Evolutionary conservation across 92 coral and sea anemone species (phyloP), one percentile per base, ranked within the genome.

Genomic region (Plumapathes pennacea): DNA sequence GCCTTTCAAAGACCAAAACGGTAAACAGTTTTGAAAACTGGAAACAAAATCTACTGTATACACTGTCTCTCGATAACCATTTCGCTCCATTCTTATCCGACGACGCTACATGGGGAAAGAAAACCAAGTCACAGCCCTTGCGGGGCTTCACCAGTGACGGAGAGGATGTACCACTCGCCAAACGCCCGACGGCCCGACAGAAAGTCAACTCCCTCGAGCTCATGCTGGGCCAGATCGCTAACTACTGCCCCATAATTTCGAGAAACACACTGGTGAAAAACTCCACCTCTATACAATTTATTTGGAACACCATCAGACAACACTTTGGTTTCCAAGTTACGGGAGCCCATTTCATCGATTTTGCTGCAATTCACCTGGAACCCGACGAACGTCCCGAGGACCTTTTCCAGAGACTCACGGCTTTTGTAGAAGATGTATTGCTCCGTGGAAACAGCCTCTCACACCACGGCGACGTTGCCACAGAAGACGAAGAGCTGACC

Each of bases 331-430:
- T 84, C 51, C 90, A 78, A 57, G 54, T 45, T 23, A 83, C 89
- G 4, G 72, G 80, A 13, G 84, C 81, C 10, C 80, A 76, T 46
- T 70, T 83, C 21, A 54, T 71, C 27, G 81, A 77, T 29, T 71
- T 85, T 24, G 18, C 74, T 10, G 58, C 62, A 38, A 53, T 80
- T 5, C 72, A 62, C 40, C 69, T 80, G 12, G 83, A 74, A n/a
- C 52, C 81, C 1, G 62, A 80, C 37, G 94, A 80, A 48, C 79
- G 87, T 38, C 94, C 87, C 8, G 94, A 80, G 38, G 94, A 80
- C 74, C 74, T 85, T 0, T 80, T 50, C 74, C 87, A 85, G 42
- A 46, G 80, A 23, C 60, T 84, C 2, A 71, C 59, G 83, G 76
- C 84, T 46, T 74, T 85, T 33, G 71, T 74, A 11, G 86, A 85